Conservation (phyloP, 2,888 invertebrate species). For the Gymnoscelis rufifasciata region DNA sequence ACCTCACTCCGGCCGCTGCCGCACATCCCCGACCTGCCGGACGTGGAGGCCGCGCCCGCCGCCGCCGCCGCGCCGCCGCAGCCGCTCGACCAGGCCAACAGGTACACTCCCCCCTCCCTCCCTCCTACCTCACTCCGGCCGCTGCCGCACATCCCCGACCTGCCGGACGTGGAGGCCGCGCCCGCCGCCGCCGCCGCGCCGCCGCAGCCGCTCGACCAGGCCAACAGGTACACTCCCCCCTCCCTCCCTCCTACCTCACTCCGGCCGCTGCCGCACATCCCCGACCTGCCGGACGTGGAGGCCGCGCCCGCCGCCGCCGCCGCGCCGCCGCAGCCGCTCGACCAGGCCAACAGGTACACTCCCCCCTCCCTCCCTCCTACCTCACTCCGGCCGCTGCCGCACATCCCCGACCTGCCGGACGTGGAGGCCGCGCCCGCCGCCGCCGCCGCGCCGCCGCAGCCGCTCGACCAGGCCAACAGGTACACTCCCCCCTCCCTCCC, state of each 20-base stretch:
- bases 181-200: conserved; percentile 52
- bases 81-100: conserved; percentile 47
- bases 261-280: conserved; percentile 95
- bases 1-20: conserved; percentile 95
- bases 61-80: conserved; percentile 42
- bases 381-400: too few relatives aligned
- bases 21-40: conserved; percentile 92
- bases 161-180: conserved; percentile 83
- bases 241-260: too few relatives aligned
- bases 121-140: too few relatives aligned
- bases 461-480: too few relatives aligned
- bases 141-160: conserved; percentile 93
- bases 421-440: too few relatives aligned
- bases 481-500: too few relatives aligned
- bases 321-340: conserved; percentile 29
- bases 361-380: too few relatives aligned
- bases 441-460: too few relatives aligned
- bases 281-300: conserved; percentile 87
- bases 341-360: conserved; percentile 56
- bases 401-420: too few relatives aligned
- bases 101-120: too few relatives aligned
- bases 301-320: conserved; percentile 53
- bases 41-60: conserved; percentile 76
- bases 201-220: conserved; percentile 32
- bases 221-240: too few relatives aligned